Evolutionary conservation across 1,140 invertebrate species (phyloP).

Genomic region (Tetranychus urticae): DNA sequence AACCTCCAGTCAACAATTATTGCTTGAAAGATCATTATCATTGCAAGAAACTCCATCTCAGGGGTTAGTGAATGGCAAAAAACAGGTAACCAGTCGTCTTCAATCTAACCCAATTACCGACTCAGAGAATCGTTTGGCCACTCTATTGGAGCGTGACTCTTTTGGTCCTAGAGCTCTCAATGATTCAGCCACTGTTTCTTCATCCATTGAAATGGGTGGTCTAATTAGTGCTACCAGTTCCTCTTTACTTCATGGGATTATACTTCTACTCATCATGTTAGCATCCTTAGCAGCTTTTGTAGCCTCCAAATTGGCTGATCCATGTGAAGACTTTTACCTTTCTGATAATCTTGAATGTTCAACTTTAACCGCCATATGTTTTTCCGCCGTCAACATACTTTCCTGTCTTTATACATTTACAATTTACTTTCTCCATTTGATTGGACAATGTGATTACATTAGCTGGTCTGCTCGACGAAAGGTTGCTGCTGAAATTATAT

Average conservation of each 20-base stretch:
- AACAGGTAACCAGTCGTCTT: too few species aligned
- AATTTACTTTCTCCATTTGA: conserved; percentile 10
- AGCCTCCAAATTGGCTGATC: conserved; percentile 2
- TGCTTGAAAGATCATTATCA: background rate
- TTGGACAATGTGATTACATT: conserved; percentile 8
- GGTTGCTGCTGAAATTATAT: conserved; percentile 2
- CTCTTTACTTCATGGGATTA: conserved; percentile 5
- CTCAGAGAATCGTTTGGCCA: background rate
- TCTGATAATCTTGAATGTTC: background rate
- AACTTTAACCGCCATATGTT: background rate
- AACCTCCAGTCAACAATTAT: too few species aligned
- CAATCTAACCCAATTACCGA: background rate
- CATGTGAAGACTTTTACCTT: conserved; percentile 1
- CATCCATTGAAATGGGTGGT: background rate
- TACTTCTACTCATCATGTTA: conserved; percentile 7
- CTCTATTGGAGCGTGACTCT: background rate
- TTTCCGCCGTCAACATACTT: conserved; percentile 2
- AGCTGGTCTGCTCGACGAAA: conserved; percentile 2
- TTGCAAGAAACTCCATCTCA: background rate
- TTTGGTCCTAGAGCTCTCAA: background rate
- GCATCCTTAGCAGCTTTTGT: conserved; percentile 6
- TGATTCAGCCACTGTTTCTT: background rate
- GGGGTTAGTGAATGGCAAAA: background rate
- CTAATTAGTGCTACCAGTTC: conserved; percentile 3
- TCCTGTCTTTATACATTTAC: conserved; percentile 6